Evolutionary conservation across 2,888 invertebrate genomes (phyloP), one percentile per base, ranked within the genome.

Genomic region (Coelopa pilipes): DNA sequence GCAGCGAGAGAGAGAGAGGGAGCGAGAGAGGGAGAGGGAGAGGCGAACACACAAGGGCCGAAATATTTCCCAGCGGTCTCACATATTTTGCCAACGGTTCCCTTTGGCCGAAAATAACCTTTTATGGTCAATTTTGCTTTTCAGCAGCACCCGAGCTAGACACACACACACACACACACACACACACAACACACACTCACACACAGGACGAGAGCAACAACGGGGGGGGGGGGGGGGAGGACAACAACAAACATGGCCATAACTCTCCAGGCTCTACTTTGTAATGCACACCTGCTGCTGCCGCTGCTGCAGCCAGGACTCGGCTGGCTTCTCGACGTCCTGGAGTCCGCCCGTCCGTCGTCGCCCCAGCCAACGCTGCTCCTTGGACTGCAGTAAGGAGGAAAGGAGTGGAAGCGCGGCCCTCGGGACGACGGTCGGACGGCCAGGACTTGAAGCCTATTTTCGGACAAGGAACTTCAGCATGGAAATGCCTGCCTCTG

Each of bases 181-280:
- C 21, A 21, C 34, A 62, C 24, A 62, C 60, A 62, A 10, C 12
- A 24, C 7, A 3, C 15, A 57, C 15, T n/a, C 12, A n/a, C 15
- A 57, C 15, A 57, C 12, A n/a, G 57, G 19, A 57, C 17, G 2
- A 19, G 4, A n/a, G 11, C 13, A 57, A 19, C 3, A 57, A 19
- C 15, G 11, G 17, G 11, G 19, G 3, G 15, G 19, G 19, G 11
- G 17, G 11, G 19, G 3, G 15, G 19, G 59, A 66, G 70, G 73
- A 76, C 74, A 74, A 72, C 76, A 76, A 70, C 72, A 71, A 76
- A 72, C 72, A 70, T 70, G 57, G 75, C 69, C 76, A 66, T 72
- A 73, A 76, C 70, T 72, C 75, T 70, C 66, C 65, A 65, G 75
- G 75, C 75, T 76, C 65, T 66, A 70, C 72, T 74, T 74, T 74